Conservation (phyloP, 1,140 invertebrate genomes). For the Brachionus rotundiformis region DNA sequence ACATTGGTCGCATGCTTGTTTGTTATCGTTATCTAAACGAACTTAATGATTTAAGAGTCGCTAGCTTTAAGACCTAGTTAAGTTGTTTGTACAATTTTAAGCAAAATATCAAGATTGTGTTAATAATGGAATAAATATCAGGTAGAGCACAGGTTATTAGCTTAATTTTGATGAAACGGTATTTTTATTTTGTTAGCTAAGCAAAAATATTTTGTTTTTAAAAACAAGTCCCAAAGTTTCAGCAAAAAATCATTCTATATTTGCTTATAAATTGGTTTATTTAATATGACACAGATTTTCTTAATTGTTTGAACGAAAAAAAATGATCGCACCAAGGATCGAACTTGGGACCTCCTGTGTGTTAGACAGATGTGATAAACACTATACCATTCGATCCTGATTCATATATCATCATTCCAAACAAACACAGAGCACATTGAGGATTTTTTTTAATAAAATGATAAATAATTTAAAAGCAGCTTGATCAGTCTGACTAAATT, state of each 20-base stretch:
- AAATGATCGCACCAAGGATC: not conserved
- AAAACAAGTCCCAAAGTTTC: not conserved
- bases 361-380: not conserved
- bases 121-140: not conserved
- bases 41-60: not conserved
- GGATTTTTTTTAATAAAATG: not conserved
- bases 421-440: not conserved
- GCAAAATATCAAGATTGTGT: not conserved
- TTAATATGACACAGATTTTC: not conserved
- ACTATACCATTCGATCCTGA: not conserved
- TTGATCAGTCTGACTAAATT: constrained; percentile 26
- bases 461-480: not conserved
- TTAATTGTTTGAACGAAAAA: no score
- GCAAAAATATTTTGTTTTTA: not conserved
- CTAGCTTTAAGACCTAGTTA: not conserved
- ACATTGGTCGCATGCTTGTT: not conserved
- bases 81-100: not conserved
- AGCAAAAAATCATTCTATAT: not conserved
- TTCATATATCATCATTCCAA: not conserved
- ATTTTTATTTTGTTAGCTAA: not conserved
- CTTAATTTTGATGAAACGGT: constrained; percentile 15
- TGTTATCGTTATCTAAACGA: not conserved
- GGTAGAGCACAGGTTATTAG: not conserved
- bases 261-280: not conserved
- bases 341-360: not conserved